Percentiles rank a stretch among this genome's conserved stretches.
Evolutionary conservation across 1,140 invertebrate genomes (phyloP).

Genomic region (Macrobrachium rosenbergii): DNA sequence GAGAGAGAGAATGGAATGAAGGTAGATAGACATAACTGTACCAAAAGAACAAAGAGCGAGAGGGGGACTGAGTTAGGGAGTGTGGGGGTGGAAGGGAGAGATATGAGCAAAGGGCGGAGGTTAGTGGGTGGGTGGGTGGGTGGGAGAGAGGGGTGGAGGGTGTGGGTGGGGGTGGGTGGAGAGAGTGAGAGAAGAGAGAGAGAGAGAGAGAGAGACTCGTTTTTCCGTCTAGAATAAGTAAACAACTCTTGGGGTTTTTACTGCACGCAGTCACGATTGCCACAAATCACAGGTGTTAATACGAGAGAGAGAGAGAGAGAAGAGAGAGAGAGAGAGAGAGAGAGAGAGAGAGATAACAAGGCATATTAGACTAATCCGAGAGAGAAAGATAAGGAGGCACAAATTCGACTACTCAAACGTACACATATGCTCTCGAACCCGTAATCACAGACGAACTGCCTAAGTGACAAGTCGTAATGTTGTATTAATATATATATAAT

Average conservation of each 20-base stretch:
- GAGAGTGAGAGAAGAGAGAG: neutral
- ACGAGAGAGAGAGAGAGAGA: too few relatives aligned
- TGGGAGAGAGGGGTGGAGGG: neutral
- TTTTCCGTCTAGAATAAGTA: too few relatives aligned
- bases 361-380: too few relatives aligned
- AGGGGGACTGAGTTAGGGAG: neutral
- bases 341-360: too few relatives aligned
- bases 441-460: too few relatives aligned
- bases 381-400: neutral
- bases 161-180: neutral
- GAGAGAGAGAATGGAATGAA: neutral
- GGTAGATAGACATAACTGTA: neutral
- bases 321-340: too few relatives aligned
- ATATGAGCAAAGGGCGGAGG: conserved; percentile 1
- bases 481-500: too few relatives aligned
- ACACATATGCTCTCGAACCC: neutral
- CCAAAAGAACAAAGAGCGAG: neutral
- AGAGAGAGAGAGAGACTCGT: neutral
- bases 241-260: too few relatives aligned
- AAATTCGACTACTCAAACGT: neutral
- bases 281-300: too few relatives aligned
- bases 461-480: too few relatives aligned
- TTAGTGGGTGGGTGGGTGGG: conserved; percentile 13
- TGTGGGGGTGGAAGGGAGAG: neutral
- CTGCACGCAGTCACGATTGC: too few relatives aligned